These are phyloP conservation scores for Otis tarda DNA, from an alignment of 2,113 vertebrate genomes.

Conservation along the genomic window DNA sequence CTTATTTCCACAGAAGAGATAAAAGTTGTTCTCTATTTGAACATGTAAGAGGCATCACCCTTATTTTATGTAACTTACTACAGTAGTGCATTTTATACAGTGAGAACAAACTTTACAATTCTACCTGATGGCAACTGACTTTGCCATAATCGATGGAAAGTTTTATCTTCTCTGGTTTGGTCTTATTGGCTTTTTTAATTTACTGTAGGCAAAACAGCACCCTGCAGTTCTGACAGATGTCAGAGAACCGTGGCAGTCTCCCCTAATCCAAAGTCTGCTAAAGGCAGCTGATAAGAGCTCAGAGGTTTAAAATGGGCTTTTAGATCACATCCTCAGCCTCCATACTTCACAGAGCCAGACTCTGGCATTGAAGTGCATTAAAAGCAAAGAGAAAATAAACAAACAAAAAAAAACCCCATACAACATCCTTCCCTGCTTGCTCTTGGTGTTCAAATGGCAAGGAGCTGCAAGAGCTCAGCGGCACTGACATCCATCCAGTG, in stretches of 20 bases:
- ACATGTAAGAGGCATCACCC: fast-evolving
- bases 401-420: background rate
- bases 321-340: background rate
- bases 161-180: background rate
- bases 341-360: background rate
- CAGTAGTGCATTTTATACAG: fast-evolving
- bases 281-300: background rate
- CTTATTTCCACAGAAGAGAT: background rate
- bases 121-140: background rate
- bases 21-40: background rate
- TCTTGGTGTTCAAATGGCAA: background rate
- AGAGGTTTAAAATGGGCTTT: background rate
- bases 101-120: background rate
- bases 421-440: background rate
- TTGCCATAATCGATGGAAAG: background rate
- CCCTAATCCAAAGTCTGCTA: background rate
- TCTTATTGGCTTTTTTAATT: background rate
- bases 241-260: background rate
- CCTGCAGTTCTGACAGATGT: background rate
- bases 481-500: fast-evolving
- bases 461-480: background rate
- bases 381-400: background rate
- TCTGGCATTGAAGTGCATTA: background rate
- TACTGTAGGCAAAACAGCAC: background rate
- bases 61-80: background rate